phyloP scores from a whole-genome alignment of 2,113 vertebrate genomes.

The Chinchilla lanigera region DNA sequence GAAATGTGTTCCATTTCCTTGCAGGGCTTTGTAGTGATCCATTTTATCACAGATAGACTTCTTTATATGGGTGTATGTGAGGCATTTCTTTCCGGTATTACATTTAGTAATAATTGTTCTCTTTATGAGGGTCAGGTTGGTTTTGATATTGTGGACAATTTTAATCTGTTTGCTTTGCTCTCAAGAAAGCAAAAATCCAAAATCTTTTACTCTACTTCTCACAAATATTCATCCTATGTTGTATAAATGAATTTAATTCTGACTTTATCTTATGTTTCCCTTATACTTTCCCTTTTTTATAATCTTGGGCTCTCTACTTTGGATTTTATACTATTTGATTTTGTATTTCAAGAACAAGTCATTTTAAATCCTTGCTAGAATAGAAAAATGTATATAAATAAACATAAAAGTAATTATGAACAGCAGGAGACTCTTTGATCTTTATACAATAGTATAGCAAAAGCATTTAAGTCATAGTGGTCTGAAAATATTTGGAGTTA shows the following conservation, averaged over 20 bases:
- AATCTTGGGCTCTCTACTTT: conserved; percentile 25
- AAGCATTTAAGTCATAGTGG: conserved; percentile 29
- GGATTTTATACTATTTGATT: background rate
- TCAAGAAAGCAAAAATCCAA: background rate
- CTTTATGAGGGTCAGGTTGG: background rate
- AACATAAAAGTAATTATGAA: conserved; percentile 48
- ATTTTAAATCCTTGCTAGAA: conserved; percentile 49
- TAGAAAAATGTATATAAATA: conserved; percentile 17
- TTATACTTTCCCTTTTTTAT: background rate
- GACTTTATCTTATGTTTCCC: background rate
- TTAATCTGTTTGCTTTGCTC: background rate
- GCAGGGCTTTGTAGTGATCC: background rate
- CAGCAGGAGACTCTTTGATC: conserved; percentile 15
- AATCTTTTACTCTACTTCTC: background rate
- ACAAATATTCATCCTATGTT: background rate
- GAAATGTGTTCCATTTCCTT: background rate
- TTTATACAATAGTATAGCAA: background rate
- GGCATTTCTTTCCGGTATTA: background rate
- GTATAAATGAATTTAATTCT: background rate
- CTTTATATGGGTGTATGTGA: background rate
- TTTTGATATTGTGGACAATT: background rate
- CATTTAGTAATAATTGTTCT: background rate
- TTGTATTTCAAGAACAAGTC: conserved; percentile 26
- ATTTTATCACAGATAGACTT: background rate
- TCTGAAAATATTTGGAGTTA: conserved; percentile 28